Base-by-base conservation (phyloP, 2,888 invertebrate species). In the Microplitis deprimator region DNA sequence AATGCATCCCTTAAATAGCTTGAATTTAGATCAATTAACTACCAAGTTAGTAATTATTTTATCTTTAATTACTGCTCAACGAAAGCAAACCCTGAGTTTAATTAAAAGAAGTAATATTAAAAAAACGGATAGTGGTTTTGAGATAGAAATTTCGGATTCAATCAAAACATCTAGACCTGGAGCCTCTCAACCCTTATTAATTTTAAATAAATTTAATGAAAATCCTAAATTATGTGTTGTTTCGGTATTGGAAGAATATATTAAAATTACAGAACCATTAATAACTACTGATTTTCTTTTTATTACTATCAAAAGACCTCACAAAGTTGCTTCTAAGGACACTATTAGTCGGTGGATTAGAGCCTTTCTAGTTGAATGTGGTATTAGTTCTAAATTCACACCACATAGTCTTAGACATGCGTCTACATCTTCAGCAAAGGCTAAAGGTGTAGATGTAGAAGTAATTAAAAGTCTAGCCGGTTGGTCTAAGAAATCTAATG, bases 101-200 rank as follows among this genome's bases (percentile, higher is more conserved):
- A n/a, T n/a, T 10, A 64, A 73, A 38, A 60, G 68, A 8, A 38
- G 16, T 17, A 79, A 79, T 70, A 78, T 78, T 62, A 29, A 17
- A 5, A 39, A 13, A n/a, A 50, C 65, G 13, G 16, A 50, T 7
- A 50, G 40, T 29, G 61, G 75, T 10, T 50, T 81, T n/a, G 70
- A 80, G 77, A 79, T 79, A 8, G 78, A 71, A 70, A 79, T 82
- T 10, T 68, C 72, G 7, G 78, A 79, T 5, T 10, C 29, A 5
- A 73, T 81, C n/a, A 81, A 82, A 68, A 82, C 81, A 2, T 81
- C 80, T 10, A 73, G 76, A 1, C 77, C 77, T 29, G 73, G 76
- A 13, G 68, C 65, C 20, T 39, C 6, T 13, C 73, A 78, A 38
- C 78, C 78, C 0, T 0, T 74, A 6, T 70, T 79, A 7, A 64